Base-by-base conservation (phyloP, 2,888 invertebrate genomes). In the Tigriopus californicus region DNA sequence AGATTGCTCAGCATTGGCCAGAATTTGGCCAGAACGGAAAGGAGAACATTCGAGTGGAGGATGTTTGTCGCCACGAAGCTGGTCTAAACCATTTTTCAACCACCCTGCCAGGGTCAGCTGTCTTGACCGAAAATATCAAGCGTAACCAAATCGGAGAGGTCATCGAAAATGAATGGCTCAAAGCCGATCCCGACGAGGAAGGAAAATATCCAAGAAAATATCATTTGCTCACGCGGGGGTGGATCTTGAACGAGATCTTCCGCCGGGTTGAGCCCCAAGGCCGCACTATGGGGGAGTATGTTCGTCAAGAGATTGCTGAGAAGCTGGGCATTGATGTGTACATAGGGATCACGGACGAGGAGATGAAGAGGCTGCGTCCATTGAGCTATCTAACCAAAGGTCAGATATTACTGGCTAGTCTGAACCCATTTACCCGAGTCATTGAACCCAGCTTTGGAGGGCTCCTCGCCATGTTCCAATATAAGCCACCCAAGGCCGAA, bases 1-100 rank as follows among this genome's bases (percentile, higher is more conserved):
- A 22, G 13, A 46, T 57, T n/a, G 10, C n/a, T 12, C 18, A 57
- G 6, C 57, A 57, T 46, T 57, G 57, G 52, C 52, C 52, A 8
- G 24, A 52, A 25, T 20, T 52, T 22, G 15, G 4, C 20, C 3
- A 46, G 46, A 46, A 46, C 20, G 46, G 15, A 18, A 46, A 46
- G 8, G 46, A 8, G 4, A 24, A 51, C 12, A 24, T 51, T 13
- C 20, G 22, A 20, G 51, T 51, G 20, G 51, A 51, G 20, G 51
- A 51, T 51, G 15, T 51, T 20, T 24, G 20, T 4, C 15, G 51
- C 5, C 51, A 51, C 25, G 51, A 51, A 24, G 24, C 22, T 51
- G 51, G 51, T 3, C 22, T 51, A 2, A 24, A 20, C 5, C 20
- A 51, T 20, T 13, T 51, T 18, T 33, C 25, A 2, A 52, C 24